Base-by-base conservation (phyloP, 2,888 invertebrate species). In the Hydrotaea diabolus region DNA sequence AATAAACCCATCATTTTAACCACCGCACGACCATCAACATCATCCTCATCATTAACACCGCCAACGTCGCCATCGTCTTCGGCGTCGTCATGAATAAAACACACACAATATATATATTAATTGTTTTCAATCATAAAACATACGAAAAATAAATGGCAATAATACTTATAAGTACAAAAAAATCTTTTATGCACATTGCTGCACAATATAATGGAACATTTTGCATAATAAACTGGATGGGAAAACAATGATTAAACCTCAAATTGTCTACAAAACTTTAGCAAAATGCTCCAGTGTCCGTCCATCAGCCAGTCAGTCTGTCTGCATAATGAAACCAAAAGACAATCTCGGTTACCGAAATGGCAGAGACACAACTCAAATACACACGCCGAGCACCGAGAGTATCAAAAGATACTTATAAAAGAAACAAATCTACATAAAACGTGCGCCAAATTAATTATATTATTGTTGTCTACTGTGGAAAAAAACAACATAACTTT, bases 361-460 rank as follows among this genome's bases (percentile, higher is more conserved):
- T 11, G 21, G 23, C 57, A 23, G 9, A 43, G 21, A n/a, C 9
- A 39, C 64, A 36, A n/a, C n/a, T n/a, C n/a, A n/a, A n/a, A 57
- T 23, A 57, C 23, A 26, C 26, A 59, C 15, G 19, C 59, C n/a
- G 26, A 8, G 15, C 31, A 49, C 26, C 15, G 11, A 21, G 69
- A 15, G 69, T 43, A 69, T 31, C 26, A n/a, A 46, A 23, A 82
- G 49, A 78, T 43, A 62, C 31, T 8, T 36, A 64, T 74, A 62
- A 46, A 78, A 55, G 49, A 69, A 53, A 71, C 21, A 73, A 26
- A 69, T 69, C 69, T 57, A 64, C 31, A 80, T 72, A 78, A 80
- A 84, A 84, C 84, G 84, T 84, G 84, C 78, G 75, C 66, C 75
- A 81, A 78, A 84, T 84, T 73, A 78, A 84, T 78, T 73, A 81